A percentile compares a stretch with the other conserved stretches of the same genome.
These are phyloP conservation scores for Ectemnius cavifrons DNA, from an alignment of 2,888 invertebrate genomes.

Conservation along the genomic window DNA sequence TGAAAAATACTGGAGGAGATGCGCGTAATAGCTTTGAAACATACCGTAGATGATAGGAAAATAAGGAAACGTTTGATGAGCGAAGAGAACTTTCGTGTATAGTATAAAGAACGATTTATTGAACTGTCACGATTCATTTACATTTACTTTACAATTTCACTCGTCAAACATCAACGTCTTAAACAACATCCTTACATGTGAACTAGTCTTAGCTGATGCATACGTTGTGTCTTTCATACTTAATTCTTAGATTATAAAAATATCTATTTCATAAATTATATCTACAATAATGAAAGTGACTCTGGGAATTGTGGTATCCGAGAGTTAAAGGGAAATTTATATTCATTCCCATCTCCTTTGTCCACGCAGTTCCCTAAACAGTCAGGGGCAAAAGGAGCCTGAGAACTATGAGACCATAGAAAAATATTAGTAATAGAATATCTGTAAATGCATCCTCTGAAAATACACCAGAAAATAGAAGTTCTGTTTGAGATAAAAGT, in stretches of 20 bases:
- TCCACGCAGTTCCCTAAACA: too few species aligned
- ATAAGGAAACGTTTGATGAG: neutral
- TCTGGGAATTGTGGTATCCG: too few species aligned
- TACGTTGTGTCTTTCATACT: neutral
- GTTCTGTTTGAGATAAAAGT: conserved; percentile 1
- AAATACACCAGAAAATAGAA: neutral
- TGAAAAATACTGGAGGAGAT: too few species aligned
- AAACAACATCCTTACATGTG: neutral
- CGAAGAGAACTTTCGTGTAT: conserved; percentile 12
- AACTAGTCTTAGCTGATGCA: neutral
- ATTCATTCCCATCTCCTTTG: too few species aligned
- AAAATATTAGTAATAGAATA: conserved; percentile 14
- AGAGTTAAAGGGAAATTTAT: neutral
- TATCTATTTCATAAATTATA: conserved; percentile 10
- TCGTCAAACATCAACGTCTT: conserved; percentile 1
- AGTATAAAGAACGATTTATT: conserved; percentile 43
- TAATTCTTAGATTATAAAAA: neutral
- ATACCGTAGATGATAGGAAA: conserved; percentile 7
- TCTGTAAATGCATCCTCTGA: conserved; percentile 9
- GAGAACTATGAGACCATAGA: neutral
- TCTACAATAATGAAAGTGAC: conserved; percentile 13
- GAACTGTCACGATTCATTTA: conserved; percentile 24
- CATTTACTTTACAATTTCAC: conserved; percentile 29
- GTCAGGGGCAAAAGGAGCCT: neutral
- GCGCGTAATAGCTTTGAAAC: too few species aligned